phyloP scores from a whole-genome alignment of 2,797 vertebrate genomes.

The Amblyopsis hoosieri region DNA sequence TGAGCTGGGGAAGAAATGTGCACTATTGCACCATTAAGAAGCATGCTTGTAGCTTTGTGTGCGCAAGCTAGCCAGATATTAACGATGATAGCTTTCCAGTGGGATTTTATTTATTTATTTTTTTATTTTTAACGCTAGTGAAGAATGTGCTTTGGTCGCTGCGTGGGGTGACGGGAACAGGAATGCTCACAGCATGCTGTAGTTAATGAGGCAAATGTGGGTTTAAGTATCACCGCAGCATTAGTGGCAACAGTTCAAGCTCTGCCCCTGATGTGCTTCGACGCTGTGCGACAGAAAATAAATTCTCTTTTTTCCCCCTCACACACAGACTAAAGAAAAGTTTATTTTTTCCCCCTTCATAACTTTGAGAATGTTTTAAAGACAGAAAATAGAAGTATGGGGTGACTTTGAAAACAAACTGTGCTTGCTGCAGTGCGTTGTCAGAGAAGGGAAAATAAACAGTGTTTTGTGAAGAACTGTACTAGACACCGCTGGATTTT shows the following conservation, averaged over 20 bases:
- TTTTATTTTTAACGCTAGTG: no score
- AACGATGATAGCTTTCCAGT: constrained; percentile 18
- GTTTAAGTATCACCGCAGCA: constrained; percentile 42
- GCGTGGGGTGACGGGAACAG: constrained; percentile 55
- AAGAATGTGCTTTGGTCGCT: constrained; percentile 36
- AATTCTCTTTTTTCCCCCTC: constrained; percentile 1
- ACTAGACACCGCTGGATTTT: no score
- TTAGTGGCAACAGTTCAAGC: constrained; percentile 35
- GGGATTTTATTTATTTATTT: no score
- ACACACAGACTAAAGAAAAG: neutral
- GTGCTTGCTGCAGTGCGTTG: neutral
- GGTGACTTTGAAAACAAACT: constrained; percentile 7
- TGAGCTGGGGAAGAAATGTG: no score
- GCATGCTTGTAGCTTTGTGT: no score
- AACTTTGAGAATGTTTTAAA: constrained; percentile 26
- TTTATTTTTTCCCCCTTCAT: constrained; percentile 20
- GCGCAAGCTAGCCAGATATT: no score
- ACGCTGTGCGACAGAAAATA: neutral
- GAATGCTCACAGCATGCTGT: constrained; percentile 59
- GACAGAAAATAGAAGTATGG: constrained; percentile 25
- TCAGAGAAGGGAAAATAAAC: no score
- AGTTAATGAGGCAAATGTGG: constrained; percentile 63
- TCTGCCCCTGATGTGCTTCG: neutral
- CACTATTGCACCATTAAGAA: no score
- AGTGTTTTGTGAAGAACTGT: neutral